A percentile compares a stretch with the other conserved stretches of the same genome.
Conservation (phyloP, 2,113 vertebrate species). For the Colossoma macropomum region DNA sequence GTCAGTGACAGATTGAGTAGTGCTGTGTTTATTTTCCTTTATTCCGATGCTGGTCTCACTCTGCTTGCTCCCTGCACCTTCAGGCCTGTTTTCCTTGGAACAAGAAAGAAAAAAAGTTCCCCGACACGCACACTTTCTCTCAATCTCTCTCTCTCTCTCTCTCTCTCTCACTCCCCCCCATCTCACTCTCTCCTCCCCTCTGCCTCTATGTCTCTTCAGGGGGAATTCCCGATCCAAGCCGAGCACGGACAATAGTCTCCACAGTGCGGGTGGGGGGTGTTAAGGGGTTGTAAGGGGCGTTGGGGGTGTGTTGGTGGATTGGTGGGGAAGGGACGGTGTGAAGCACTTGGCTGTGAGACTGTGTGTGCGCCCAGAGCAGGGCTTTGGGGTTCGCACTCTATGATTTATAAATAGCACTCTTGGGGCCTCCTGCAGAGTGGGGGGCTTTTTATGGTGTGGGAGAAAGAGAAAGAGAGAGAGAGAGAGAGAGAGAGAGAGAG, state of each 20-base stretch:
- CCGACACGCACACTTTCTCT: neutral
- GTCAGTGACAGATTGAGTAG: conserved; percentile 56
- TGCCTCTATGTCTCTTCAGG: conserved; percentile 17
- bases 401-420: conserved; percentile 40
- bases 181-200: conserved; percentile 48
- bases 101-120: conserved; percentile 41
- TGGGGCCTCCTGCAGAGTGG: conserved; percentile 22
- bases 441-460: conserved; percentile 21
- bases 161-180: conserved; percentile 39
- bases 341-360: neutral
- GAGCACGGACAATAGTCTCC: conserved; percentile 38
- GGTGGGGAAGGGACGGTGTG: conserved; percentile 23
- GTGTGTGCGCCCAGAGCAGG: conserved; percentile 11
- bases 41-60: conserved; percentile 59
- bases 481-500: conserved; percentile 7
- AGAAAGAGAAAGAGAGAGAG: conserved; percentile 5
- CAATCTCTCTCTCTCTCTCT: conserved; percentile 20
- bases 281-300: neutral
- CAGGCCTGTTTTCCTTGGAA: conserved; percentile 74
- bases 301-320: neutral
- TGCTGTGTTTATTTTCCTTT: conserved; percentile 56
- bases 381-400: conserved; percentile 22
- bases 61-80: conserved; percentile 62
- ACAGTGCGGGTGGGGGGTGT: neutral
- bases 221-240: conserved; percentile 42